Evolutionary conservation across 2,113 vertebrate genomes (phyloP).

Genomic region (Dasyprocta punctata): DNA sequence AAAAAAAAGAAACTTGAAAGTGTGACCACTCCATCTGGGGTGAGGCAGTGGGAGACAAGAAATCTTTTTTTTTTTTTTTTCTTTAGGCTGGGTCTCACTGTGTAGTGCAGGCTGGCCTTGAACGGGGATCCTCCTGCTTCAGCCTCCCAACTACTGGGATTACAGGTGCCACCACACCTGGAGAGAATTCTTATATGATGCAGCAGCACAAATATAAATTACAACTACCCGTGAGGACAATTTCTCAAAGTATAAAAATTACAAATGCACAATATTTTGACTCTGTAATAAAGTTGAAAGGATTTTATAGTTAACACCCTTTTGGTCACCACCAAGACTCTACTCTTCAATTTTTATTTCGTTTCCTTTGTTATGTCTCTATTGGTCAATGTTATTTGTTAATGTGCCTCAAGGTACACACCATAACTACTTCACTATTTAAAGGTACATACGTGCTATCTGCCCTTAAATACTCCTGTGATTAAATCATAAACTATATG

Average conservation of each 20-base stretch:
- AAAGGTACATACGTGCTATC: neutral
- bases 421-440: neutral
- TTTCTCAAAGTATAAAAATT: neutral
- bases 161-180: neutral
- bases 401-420: neutral
- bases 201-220: neutral
- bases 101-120: neutral
- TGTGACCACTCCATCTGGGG: neutral
- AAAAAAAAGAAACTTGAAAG: neutral
- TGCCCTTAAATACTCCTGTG: neutral
- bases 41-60: neutral
- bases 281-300: neutral
- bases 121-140: neutral
- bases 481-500: neutral
- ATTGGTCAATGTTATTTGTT: neutral
- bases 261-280: neutral
- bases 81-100: neutral
- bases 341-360: neutral
- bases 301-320: neutral
- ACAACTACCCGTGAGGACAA: neutral
- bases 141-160: neutral
- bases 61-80: no score
- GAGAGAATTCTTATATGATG: fast-evolving
- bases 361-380: neutral
- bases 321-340: neutral